Conservation (phyloP, 2,797 vertebrate genomes). For the Clarias laeviceps region DNA sequence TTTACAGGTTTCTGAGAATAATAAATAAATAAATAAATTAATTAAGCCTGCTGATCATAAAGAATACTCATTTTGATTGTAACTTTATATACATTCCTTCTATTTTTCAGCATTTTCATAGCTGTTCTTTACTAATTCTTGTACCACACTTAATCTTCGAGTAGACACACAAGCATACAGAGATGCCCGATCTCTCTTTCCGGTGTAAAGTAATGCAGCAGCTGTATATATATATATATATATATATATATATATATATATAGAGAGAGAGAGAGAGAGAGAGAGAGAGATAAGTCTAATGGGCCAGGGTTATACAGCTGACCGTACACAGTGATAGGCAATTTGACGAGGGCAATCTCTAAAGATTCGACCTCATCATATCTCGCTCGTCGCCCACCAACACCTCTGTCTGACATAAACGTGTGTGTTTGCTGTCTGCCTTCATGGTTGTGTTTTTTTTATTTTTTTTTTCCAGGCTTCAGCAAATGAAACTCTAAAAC, state of each 20-base stretch:
- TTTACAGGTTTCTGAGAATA: slow-evolving; percentile 22
- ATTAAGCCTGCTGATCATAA: neutral
- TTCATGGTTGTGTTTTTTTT: slow-evolving; percentile 7
- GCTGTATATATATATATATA: neutral
- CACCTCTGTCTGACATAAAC: slow-evolving; percentile 8
- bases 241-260: neutral
- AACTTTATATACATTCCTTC: neutral
- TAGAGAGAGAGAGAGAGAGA: no score
- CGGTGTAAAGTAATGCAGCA: neutral
- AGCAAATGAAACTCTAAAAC: slow-evolving; percentile 13
- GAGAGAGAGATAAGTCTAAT: slow-evolving; percentile 26
- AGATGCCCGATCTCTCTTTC: neutral
- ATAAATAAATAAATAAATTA: neutral
- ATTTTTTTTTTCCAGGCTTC: neutral
- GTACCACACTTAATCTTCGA: slow-evolving; percentile 15
- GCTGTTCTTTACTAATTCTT: slow-evolving; percentile 31
- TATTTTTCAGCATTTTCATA: slow-evolving; percentile 19
- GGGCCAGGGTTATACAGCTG: slow-evolving; percentile 1
- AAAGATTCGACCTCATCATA: slow-evolving; percentile 29
- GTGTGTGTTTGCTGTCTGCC: slow-evolving; percentile 22
- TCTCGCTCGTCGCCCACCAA: slow-evolving; percentile 12
- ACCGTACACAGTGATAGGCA: slow-evolving; percentile 30
- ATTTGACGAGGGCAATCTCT: slow-evolving; percentile 43
- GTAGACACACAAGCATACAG: neutral
- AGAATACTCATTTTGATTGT: slow-evolving; percentile 37